Evolutionary conservation across 2,113 vertebrate species (phyloP).

Genomic region (Macrotus californicus): DNA sequence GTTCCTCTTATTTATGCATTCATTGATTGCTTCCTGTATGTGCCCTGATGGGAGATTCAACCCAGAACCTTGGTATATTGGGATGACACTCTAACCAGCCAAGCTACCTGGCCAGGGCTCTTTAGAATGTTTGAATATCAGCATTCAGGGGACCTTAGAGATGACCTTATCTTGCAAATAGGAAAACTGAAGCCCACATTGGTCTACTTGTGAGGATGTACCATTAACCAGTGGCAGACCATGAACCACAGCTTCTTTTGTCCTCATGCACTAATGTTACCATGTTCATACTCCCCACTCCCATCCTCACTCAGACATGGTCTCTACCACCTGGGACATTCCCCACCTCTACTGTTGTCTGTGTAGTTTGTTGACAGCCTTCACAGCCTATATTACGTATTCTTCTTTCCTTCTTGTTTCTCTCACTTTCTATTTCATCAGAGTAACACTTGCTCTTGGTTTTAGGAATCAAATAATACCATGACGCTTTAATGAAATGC

Average conservation of each 20-base stretch:
- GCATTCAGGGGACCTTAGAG: background rate
- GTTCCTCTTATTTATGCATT: no score
- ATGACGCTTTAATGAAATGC: background rate
- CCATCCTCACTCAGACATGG: background rate
- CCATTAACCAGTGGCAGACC: background rate
- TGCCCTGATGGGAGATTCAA: no score
- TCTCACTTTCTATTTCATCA: conserved; percentile 11
- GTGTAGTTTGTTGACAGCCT: background rate
- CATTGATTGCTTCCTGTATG: no score
- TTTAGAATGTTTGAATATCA: background rate
- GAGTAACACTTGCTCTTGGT: background rate
- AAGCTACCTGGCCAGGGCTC: no score
- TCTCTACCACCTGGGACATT: background rate
- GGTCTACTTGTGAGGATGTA: background rate
- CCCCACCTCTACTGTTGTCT: background rate
- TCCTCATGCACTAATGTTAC: background rate
- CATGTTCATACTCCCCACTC: background rate
- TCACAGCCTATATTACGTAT: background rate
- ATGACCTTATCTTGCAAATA: background rate
- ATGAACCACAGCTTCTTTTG: background rate
- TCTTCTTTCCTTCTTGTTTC: background rate
- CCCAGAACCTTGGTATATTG: no score
- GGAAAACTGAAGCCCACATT: background rate
- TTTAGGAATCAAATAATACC: background rate
- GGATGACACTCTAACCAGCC: no score